These are phyloP conservation scores for Digitonthophagus gazella DNA, from an alignment of 2,888 invertebrate genomes.

Conservation along the genomic window DNA sequence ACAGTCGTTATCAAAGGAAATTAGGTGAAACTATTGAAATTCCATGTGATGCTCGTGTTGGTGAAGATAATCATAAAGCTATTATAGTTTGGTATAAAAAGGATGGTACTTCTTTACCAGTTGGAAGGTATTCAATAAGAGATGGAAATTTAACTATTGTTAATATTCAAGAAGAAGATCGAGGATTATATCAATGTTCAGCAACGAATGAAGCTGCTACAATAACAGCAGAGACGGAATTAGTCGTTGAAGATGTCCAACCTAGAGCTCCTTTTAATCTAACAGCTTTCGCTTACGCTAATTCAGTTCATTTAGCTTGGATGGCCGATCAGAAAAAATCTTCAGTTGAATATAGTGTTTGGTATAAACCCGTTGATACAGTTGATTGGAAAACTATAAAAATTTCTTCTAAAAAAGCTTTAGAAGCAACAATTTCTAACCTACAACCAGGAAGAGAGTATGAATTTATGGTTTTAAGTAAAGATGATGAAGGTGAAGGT, in stretches of 20 bases:
- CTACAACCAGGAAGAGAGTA: conserved; percentile 74
- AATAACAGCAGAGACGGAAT: conserved; percentile 75
- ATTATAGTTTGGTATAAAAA: conserved; percentile 72
- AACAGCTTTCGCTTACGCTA: conserved; percentile 68
- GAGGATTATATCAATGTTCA: conserved; percentile 81
- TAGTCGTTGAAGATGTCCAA: conserved; percentile 80
- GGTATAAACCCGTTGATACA: conserved; percentile 75
- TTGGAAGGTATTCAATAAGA: conserved; percentile 64
- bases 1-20: conserved; percentile 79
- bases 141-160: conserved; percentile 82
- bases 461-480: conserved; percentile 87
- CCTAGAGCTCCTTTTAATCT: conserved; percentile 91
- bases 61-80: conserved; percentile 64
- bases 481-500: conserved; percentile 84
- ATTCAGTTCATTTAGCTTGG: conserved; percentile 79
- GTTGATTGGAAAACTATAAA: conserved; percentile 83
- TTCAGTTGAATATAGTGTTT: conserved; percentile 74
- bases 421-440: conserved; percentile 76
- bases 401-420: conserved; percentile 67
- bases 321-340: conserved; percentile 76
- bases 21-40: conserved; percentile 77
- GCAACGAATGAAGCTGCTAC: conserved; percentile 86
- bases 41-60: conserved; percentile 76
- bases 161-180: conserved; percentile 78
- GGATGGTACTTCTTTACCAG: conserved; percentile 69